Conservation (phyloP, 2,797 vertebrate species). For the Buphagus erythrorhynchus region DNA sequence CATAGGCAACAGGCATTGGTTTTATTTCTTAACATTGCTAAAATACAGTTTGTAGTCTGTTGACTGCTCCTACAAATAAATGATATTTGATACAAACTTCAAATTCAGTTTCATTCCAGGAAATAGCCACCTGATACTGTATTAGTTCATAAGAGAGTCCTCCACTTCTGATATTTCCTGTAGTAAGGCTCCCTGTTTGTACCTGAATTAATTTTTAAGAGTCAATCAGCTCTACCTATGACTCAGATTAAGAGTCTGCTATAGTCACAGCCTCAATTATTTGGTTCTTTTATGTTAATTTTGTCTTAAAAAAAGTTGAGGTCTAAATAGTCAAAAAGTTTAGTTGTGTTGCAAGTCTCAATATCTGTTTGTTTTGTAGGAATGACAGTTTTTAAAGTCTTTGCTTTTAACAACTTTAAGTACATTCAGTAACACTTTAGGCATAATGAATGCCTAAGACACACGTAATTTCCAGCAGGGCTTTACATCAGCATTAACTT, state of each 20-base stretch:
- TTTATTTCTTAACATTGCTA: neutral
- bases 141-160: neutral
- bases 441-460: neutral
- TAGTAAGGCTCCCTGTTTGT: neutral
- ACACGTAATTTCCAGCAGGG: neutral
- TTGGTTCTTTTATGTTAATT: neutral
- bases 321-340: neutral
- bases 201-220: neutral
- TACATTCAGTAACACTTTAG: neutral
- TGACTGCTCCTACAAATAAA: neutral
- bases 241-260: neutral
- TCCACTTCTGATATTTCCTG: neutral
- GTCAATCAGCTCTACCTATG: neutral
- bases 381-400: neutral
- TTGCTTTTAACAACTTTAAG: slow-evolving; percentile 19
- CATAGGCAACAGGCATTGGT: neutral
- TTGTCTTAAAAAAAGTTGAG: neutral
- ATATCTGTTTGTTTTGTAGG: neutral
- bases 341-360: neutral
- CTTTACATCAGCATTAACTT: neutral
- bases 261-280: neutral
- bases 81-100: neutral
- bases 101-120: neutral
- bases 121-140: neutral
- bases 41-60: neutral